phyloP scores from a whole-genome alignment of 2,888 invertebrate species.

The Mythimna loreyi region DNA sequence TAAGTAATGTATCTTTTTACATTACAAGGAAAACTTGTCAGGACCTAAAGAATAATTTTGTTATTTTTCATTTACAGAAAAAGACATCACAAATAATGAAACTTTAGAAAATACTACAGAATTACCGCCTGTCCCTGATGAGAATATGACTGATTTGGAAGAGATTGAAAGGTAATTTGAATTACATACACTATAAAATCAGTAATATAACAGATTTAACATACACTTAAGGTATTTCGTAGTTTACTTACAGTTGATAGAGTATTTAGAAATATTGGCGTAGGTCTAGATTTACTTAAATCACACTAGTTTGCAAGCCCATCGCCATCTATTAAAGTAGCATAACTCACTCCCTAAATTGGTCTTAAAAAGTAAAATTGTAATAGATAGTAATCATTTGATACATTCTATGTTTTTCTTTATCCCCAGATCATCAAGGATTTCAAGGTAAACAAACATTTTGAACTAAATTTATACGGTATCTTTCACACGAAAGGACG shows the following conservation, averaged over 20 bases:
- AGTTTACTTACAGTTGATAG: slow-evolving; percentile 17
- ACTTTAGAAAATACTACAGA: slow-evolving; percentile 88
- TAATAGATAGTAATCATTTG: slow-evolving; percentile 45
- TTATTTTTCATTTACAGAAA: slow-evolving; percentile 78
- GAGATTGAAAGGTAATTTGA: slow-evolving; percentile 85
- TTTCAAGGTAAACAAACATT: slow-evolving; percentile 59
- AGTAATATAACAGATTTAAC: background rate
- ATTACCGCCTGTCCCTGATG: slow-evolving; percentile 86
- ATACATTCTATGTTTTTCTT: slow-evolving; percentile 58
- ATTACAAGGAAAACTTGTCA: background rate
- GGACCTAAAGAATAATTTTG: background rate
- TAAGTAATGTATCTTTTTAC: background rate
- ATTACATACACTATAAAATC: slow-evolving; percentile 19
- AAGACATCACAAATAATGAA: slow-evolving; percentile 89
- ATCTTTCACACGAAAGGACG: slow-evolving; percentile 36
- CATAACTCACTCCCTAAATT: slow-evolving; percentile 33
- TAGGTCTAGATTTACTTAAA: slow-evolving; percentile 38
- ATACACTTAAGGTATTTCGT: slow-evolving; percentile 12
- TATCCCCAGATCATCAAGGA: slow-evolving; percentile 60
- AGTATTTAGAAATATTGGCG: slow-evolving; percentile 30
- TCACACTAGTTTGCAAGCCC: slow-evolving; percentile 57
- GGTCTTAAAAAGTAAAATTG: slow-evolving; percentile 14
- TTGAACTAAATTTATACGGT: slow-evolving; percentile 50
- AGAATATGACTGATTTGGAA: slow-evolving; percentile 86
- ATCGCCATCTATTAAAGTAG: slow-evolving; percentile 48